phyloP scores from a whole-genome alignment of 1,140 invertebrate genomes.

The Brachystomella parvula region DNA sequence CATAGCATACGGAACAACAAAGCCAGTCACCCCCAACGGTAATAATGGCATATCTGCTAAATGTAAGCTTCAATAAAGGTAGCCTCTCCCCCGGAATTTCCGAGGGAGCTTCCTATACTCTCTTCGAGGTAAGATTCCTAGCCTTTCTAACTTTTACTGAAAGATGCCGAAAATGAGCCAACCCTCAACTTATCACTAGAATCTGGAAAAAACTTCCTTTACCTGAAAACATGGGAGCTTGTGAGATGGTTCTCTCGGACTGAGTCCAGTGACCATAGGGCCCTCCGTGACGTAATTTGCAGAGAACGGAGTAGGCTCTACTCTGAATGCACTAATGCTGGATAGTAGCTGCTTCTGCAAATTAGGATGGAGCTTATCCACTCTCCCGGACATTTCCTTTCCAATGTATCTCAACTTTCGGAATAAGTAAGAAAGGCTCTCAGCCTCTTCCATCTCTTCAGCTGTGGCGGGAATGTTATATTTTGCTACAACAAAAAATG shows the following conservation, averaged over 20 bases:
- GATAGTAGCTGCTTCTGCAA: constrained; percentile 63
- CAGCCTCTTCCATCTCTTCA: constrained; percentile 84
- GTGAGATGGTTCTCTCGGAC: constrained; percentile 85
- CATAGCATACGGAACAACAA: too few species aligned
- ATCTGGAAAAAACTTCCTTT: too few species aligned
- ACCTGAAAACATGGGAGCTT: constrained; percentile 80
- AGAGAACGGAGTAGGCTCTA: constrained; percentile 76
- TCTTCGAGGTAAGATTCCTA: too few species aligned
- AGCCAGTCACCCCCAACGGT: too few species aligned
- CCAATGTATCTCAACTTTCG: constrained; percentile 30
- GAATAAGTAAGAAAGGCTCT: constrained; percentile 66
- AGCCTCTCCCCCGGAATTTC: too few species aligned
- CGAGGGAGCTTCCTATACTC: too few species aligned
- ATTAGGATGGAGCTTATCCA: not conserved
- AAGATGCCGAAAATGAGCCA: not conserved
- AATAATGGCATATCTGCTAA: too few species aligned
- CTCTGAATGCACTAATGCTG: constrained; percentile 74
- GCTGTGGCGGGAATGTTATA: constrained; percentile 77
- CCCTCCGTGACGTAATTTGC: constrained; percentile 74
- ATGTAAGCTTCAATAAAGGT: too few species aligned
- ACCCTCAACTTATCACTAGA: too few species aligned
- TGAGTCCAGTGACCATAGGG: constrained; percentile 86
- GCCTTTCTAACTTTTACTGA: not conserved
- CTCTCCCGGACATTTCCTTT: constrained; percentile 33
- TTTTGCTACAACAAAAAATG: constrained; percentile 80